Percentiles rank a stretch among this genome's conserved stretches.
Evolutionary conservation across 2,888 invertebrate genomes (phyloP).

Genomic region (Habrosyne pyritoides): DNA sequence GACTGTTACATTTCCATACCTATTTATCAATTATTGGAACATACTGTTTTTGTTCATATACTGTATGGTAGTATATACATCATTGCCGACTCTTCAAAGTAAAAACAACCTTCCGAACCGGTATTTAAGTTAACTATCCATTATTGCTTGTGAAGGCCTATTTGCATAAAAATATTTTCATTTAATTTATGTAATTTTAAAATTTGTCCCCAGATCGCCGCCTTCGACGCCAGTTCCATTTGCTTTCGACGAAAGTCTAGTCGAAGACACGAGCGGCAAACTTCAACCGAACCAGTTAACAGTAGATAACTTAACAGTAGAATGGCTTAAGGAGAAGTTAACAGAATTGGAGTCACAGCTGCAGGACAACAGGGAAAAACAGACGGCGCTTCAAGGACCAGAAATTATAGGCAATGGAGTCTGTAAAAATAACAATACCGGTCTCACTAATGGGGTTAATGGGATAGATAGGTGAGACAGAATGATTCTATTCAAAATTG

Average conservation of each 20-base stretch:
- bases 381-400: slow-evolving; percentile 82
- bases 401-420: slow-evolving; percentile 79
- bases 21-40: no score
- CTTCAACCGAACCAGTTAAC: slow-evolving; percentile 94
- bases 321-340: slow-evolving; percentile 92
- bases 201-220: slow-evolving; percentile 87
- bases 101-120: no score
- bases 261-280: slow-evolving; percentile 94
- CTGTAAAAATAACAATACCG: slow-evolving; percentile 75
- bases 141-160: no score
- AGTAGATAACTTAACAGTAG: slow-evolving; percentile 96
- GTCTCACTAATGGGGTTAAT: slow-evolving; percentile 81
- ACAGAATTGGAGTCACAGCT: slow-evolving; percentile 91
- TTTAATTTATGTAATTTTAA: no score
- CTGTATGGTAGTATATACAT: no score
- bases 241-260: slow-evolving; percentile 93
- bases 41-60: no score
- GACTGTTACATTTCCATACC: no score
- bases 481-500: not conserved
- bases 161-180: no score
- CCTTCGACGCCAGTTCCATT: slow-evolving; percentile 91
- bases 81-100: no score
- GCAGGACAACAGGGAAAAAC: slow-evolving; percentile 90
- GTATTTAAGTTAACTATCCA: no score
- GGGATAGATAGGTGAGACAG: slow-evolving; percentile 75